Evolutionary conservation across 2,888 invertebrate species (phyloP).

Genomic region (Drosophila diplacantha): DNA sequence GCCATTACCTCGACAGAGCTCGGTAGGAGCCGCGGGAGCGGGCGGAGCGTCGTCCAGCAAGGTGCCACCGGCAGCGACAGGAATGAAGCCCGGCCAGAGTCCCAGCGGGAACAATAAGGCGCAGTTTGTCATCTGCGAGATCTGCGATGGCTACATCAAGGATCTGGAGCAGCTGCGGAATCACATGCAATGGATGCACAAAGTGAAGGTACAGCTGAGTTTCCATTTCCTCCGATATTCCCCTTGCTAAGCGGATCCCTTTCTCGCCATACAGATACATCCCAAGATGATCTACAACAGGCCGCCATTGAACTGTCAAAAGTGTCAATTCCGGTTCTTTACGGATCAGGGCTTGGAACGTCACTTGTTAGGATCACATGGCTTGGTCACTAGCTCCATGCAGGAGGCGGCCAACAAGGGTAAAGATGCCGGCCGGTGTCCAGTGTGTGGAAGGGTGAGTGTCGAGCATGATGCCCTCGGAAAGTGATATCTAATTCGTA

Average conservation of each 20-base stretch:
- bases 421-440: slow-evolving; percentile 95
- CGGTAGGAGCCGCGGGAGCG: slow-evolving; percentile 80
- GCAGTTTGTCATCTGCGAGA: slow-evolving; percentile 95
- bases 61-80: slow-evolving; percentile 69
- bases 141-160: slow-evolving; percentile 97
- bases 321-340: slow-evolving; percentile 97
- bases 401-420: slow-evolving; percentile 96
- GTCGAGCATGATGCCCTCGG: neutral
- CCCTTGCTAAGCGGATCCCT: slow-evolving; percentile 1
- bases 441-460: slow-evolving; percentile 93
- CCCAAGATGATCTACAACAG: slow-evolving; percentile 97
- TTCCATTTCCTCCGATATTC: slow-evolving; percentile 12
- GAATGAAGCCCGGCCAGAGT: slow-evolving; percentile 79
- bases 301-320: slow-evolving; percentile 96
- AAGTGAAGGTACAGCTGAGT: slow-evolving; percentile 83
- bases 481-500: neutral
- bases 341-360: slow-evolving; percentile 97
- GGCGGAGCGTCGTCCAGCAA: slow-evolving; percentile 77
- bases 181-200: slow-evolving; percentile 99
- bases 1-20: slow-evolving; percentile 86
- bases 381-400: slow-evolving; percentile 96
- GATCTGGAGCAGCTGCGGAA: slow-evolving; percentile 95
- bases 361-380: slow-evolving; percentile 95
- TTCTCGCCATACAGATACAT: slow-evolving; percentile 81
- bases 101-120: slow-evolving; percentile 82